Evolutionary conservation across 2,797 vertebrate species (phyloP).

Genomic region (Setipinna tenuifilis): DNA sequence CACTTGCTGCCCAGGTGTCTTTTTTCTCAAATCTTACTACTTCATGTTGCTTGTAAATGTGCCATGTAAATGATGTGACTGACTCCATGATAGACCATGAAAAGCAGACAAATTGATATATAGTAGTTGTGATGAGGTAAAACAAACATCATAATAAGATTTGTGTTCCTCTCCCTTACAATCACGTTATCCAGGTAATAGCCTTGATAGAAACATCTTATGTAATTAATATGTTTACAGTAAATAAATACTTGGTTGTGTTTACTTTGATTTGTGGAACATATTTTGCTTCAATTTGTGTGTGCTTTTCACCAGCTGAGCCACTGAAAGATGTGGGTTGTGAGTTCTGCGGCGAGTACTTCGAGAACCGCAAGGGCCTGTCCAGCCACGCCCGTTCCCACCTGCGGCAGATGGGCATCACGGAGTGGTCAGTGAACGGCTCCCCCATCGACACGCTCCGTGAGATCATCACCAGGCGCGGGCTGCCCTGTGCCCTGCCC

Average conservation of each 20-base stretch:
- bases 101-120: too few relatives aligned
- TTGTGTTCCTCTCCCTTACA: not conserved
- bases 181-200: not conserved
- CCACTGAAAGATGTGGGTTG: conserved; percentile 81
- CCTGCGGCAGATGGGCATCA: conserved; percentile 82
- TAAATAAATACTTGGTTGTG: not conserved
- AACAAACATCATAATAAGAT: too few relatives aligned
- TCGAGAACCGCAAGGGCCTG: conserved; percentile 85
- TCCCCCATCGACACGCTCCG: conserved; percentile 91
- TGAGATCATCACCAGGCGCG: conserved; percentile 87
- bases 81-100: too few relatives aligned
- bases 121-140: too few relatives aligned
- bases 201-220: not conserved
- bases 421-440: conserved; percentile 82
- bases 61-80: too few relatives aligned
- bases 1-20: too few relatives aligned
- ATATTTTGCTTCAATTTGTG: not conserved
- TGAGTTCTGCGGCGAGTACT: conserved; percentile 83
- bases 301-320: conserved; percentile 60
- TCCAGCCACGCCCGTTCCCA: conserved; percentile 84
- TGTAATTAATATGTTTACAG: not conserved
- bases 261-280: not conserved
- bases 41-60: too few relatives aligned
- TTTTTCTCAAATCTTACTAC: too few relatives aligned
- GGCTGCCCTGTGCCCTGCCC: conserved; percentile 78